phyloP scores from a whole-genome alignment of 2,888 invertebrate genomes.

The Drosophila atroscutellata region DNA sequence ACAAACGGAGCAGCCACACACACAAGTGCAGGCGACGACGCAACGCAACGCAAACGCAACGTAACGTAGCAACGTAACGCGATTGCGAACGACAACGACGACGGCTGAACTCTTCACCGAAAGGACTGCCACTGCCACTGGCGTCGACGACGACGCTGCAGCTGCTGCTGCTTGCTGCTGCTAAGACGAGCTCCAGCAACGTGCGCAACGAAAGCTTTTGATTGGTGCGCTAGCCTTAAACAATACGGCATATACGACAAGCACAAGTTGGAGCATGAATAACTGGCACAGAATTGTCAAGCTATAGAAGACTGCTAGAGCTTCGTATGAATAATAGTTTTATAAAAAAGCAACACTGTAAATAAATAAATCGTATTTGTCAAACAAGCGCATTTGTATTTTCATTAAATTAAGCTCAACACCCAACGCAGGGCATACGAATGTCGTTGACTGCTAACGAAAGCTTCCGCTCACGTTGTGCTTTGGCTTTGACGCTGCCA shows the following conservation, averaged over 20 bases:
- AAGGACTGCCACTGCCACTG: slow-evolving; percentile 78
- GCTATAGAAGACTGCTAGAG: not conserved
- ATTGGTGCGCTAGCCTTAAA: slow-evolving; percentile 19
- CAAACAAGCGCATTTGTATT: not conserved
- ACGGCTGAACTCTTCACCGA: slow-evolving; percentile 78
- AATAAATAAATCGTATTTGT: not conserved
- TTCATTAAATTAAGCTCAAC: not conserved
- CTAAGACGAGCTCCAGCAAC: slow-evolving; percentile 40
- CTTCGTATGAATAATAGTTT: not conserved
- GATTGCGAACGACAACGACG: slow-evolving; percentile 32
- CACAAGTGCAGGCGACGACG: slow-evolving; percentile 22
- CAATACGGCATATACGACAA: slow-evolving; percentile 18
- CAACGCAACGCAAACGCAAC: slow-evolving; percentile 12
- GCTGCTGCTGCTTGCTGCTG: slow-evolving; percentile 32
- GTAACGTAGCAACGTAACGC: slow-evolving; percentile 9
- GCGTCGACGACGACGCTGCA: slow-evolving; percentile 57
- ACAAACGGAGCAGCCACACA: slow-evolving; percentile 16
- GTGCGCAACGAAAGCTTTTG: slow-evolving; percentile 52
- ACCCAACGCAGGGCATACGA: slow-evolving; percentile 1
- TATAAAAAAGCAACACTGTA: not conserved
- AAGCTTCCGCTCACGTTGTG: slow-evolving; percentile 33
- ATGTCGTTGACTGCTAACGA: slow-evolving; percentile 20
- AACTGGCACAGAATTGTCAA: not conserved
- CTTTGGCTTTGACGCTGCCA: slow-evolving; percentile 19
- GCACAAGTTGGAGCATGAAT: not conserved